These are phyloP conservation scores for Ia io DNA, from an alignment of 2,113 vertebrate species.

Conservation along the genomic window DNA sequence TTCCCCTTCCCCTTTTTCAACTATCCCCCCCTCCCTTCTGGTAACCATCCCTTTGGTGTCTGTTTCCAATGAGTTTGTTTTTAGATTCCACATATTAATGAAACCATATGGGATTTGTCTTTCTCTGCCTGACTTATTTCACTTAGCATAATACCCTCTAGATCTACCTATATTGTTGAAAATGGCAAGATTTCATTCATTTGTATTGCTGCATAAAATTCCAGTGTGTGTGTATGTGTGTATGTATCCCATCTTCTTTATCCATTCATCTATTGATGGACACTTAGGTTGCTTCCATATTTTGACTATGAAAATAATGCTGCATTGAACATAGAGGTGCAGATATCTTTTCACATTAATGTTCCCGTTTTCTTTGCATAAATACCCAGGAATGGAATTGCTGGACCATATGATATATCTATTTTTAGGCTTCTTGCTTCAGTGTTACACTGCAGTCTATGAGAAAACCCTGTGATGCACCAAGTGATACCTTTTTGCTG, in stretches of 20 bases:
- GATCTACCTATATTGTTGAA: neutral
- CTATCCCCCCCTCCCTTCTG: neutral
- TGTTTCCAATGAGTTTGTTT: neutral
- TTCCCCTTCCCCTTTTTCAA: neutral
- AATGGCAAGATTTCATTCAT: neutral
- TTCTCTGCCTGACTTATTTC: neutral
- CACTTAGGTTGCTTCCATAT: neutral
- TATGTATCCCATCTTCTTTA: neutral
- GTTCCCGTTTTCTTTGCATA: neutral
- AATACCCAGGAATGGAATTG: neutral
- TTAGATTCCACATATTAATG: neutral
- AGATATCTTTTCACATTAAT: neutral
- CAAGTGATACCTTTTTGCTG: neutral
- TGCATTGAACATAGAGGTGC: neutral
- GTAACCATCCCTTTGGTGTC: neutral
- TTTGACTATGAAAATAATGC: neutral
- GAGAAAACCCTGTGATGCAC: neutral
- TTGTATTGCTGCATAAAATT: neutral
- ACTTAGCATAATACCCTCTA: neutral
- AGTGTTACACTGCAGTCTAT: neutral
- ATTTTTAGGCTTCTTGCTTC: neutral
- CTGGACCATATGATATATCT: neutral
- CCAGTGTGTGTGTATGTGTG: neutral
- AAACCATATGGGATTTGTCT: neutral
- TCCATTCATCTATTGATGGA: neutral